phyloP scores from a whole-genome alignment of 2,797 vertebrate genomes.

The Setipinna tenuifilis region DNA sequence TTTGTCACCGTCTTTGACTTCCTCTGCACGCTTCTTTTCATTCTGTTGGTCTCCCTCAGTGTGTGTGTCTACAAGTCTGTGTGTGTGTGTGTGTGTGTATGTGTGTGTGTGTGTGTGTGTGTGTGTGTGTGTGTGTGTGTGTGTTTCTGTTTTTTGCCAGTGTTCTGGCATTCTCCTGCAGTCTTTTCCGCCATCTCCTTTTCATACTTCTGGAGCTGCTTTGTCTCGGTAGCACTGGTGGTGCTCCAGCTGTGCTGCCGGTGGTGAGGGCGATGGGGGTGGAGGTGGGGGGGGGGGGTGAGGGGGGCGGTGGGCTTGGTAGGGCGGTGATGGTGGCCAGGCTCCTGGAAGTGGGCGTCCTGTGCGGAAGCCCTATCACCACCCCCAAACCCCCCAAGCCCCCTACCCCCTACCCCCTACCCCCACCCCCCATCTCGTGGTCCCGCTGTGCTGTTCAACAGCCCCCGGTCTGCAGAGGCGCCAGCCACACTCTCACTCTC shows the following conservation, averaged over 20 bases:
- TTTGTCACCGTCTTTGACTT: background rate
- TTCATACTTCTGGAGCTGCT: conserved; percentile 13
- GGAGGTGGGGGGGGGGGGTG: background rate
- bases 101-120: conserved; percentile 3
- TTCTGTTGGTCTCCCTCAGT: background rate
- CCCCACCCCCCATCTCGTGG: background rate
- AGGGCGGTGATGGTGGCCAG: background rate
- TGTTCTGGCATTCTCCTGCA: conserved; percentile 9
- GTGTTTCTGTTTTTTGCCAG: background rate
- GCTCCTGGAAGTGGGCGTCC: conserved; percentile 1
- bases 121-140: background rate
- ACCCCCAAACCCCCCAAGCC: too few relatives aligned
- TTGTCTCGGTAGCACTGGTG: conserved; percentile 8
- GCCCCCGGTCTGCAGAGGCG: conserved; percentile 17
- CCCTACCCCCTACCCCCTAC: too few relatives aligned
- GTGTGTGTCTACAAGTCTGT: background rate
- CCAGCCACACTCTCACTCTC: background rate
- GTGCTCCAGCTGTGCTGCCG: background rate
- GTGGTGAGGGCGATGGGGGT: background rate
- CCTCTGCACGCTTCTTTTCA: background rate
- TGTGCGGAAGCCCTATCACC: background rate
- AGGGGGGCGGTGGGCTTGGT: background rate
- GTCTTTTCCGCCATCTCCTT: background rate
- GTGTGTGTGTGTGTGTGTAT: background rate
- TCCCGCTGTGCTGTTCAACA: background rate